These are phyloP conservation scores for Cetonia aurata DNA, from an alignment of 2,888 invertebrate genomes.

Conservation along the genomic window DNA sequence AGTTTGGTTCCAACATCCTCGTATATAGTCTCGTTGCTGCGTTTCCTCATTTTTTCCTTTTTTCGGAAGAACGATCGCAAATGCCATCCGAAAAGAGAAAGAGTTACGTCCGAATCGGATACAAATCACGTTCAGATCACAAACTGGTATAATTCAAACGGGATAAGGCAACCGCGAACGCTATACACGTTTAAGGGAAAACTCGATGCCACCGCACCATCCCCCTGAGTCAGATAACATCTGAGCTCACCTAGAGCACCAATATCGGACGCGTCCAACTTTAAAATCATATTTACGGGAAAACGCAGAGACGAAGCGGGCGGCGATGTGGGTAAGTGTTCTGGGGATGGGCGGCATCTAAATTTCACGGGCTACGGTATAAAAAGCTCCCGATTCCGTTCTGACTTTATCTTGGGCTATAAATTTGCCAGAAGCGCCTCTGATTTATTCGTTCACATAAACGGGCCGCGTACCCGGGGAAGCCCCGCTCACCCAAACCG, in stretches of 20 bases:
- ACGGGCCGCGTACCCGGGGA: slow-evolving; percentile 57
- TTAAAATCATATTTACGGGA: slow-evolving; percentile 65
- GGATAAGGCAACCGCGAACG: slow-evolving; percentile 26
- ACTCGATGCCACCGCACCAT: slow-evolving; percentile 1
- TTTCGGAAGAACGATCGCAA: background rate
- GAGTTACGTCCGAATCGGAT: slow-evolving; percentile 45
- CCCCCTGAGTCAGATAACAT: slow-evolving; percentile 56
- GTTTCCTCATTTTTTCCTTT: slow-evolving; percentile 4
- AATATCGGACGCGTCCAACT: slow-evolving; percentile 63
- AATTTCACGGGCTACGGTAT: slow-evolving; percentile 66
- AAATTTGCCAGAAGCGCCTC: slow-evolving; percentile 68
- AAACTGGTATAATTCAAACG: slow-evolving; percentile 46
- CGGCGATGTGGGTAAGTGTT: slow-evolving; percentile 43
- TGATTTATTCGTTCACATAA: slow-evolving; percentile 69
- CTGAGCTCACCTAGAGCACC: slow-evolving; percentile 63
- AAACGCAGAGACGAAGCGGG: slow-evolving; percentile 48
- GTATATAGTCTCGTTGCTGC: background rate
- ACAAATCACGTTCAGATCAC: slow-evolving; percentile 47
- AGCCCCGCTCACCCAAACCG: slow-evolving; percentile 40
- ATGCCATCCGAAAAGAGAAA: slow-evolving; percentile 40
- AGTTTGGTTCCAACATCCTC: too few relatives aligned
- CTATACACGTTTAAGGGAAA: slow-evolving; percentile 11
- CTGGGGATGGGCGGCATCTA: slow-evolving; percentile 62
- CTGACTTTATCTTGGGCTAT: slow-evolving; percentile 68
- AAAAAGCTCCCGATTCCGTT: slow-evolving; percentile 67